phyloP scores from a whole-genome alignment of 2,113 vertebrate species.

The Jacana jacana region DNA sequence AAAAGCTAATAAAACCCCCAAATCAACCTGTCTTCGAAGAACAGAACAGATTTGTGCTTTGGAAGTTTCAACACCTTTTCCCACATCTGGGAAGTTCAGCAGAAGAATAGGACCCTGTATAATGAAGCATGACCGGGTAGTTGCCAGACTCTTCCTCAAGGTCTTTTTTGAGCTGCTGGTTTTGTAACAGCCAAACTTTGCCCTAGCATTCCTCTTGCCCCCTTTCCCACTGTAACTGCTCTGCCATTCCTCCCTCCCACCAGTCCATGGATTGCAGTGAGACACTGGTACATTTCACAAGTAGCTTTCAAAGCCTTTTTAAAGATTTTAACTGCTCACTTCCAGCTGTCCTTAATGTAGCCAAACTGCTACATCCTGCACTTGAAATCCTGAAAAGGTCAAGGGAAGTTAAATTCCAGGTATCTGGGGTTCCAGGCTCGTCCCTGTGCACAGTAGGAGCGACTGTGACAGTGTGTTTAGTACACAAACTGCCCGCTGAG shows the following conservation, averaged over 20 bases:
- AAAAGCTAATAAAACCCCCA: background rate
- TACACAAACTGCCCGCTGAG: background rate
- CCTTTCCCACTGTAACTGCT: background rate
- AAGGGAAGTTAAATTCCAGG: background rate
- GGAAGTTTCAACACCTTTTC: background rate
- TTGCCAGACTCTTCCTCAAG: background rate
- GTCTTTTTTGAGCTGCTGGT: background rate
- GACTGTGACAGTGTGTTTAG: background rate
- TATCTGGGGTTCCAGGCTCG: background rate
- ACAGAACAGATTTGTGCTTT: background rate
- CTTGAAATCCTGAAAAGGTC: background rate
- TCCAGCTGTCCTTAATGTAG: constrained; percentile 1
- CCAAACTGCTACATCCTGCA: constrained; percentile 11
- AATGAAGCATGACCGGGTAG: background rate
- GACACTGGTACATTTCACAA: background rate
- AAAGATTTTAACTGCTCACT: background rate
- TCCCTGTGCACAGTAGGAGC: background rate
- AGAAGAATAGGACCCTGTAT: background rate
- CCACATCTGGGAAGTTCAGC: background rate
- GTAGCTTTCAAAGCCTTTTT: background rate
- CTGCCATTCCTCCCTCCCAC: background rate
- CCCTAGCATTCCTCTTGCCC: background rate
- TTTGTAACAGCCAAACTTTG: background rate
- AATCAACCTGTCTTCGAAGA: background rate
- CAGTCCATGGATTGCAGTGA: background rate